Conservation (phyloP, 2,113 vertebrate genomes). For the Notechis scutatus region DNA sequence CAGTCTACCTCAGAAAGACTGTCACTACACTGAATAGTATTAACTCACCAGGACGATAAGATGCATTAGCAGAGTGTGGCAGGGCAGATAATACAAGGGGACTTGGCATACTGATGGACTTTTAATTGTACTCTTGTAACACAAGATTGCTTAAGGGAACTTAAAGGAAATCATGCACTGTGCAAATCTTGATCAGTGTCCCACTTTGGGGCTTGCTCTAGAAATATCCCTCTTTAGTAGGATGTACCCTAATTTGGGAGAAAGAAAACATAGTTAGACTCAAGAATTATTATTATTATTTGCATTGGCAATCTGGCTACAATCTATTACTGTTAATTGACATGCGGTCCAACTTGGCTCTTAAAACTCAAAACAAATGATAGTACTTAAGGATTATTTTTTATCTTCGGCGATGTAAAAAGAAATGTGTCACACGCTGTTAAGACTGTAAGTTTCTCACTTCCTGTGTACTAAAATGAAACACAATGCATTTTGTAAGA, state of each 20-base stretch:
- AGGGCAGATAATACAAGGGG: constrained; percentile 80
- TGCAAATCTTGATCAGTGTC: constrained; percentile 82
- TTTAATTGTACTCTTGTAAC: constrained; percentile 79
- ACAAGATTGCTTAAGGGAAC: constrained; percentile 77
- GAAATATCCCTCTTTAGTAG: constrained; percentile 67
- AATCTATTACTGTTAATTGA: constrained; percentile 56
- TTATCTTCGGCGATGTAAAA: constrained; percentile 65
- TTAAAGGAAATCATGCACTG: constrained; percentile 81
- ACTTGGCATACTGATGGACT: constrained; percentile 79
- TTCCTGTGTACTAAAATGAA: constrained; percentile 63
- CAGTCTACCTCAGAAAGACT: constrained; percentile 98
- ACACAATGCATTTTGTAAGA: constrained; percentile 52
- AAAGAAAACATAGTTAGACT: constrained; percentile 45
- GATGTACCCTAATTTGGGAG: constrained; percentile 57
- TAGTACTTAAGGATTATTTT: constrained; percentile 68
- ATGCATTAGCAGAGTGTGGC: constrained; percentile 78
- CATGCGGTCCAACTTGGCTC: constrained; percentile 62
- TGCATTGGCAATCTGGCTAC: constrained; percentile 68
- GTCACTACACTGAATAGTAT: constrained; percentile 92
- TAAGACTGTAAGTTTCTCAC: constrained; percentile 67
- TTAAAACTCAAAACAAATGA: constrained; percentile 65
- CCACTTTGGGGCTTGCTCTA: constrained; percentile 68
- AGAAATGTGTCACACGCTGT: constrained; percentile 70
- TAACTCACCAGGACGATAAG: constrained; percentile 80
- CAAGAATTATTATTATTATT: constrained; percentile 49